phyloP scores from a whole-genome alignment of 2,113 vertebrate species.

The Notothenia coriiceps region DNA sequence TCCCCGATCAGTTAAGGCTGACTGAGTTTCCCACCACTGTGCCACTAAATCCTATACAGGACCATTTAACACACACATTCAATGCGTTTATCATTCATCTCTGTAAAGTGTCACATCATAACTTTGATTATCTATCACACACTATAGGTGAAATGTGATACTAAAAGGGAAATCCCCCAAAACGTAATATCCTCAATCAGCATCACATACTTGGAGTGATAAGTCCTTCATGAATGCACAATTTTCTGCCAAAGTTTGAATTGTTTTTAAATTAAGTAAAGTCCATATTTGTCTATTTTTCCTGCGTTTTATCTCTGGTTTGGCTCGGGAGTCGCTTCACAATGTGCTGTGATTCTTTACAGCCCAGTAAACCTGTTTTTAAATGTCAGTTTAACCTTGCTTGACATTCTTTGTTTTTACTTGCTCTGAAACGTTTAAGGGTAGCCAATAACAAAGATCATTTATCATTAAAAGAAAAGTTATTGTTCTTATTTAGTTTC shows the following conservation, averaged over 20 bases:
- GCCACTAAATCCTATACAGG: conserved; percentile 19
- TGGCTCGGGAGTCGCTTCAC: background rate
- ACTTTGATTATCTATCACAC: background rate
- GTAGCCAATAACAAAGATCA: background rate
- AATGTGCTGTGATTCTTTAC: conserved; percentile 38
- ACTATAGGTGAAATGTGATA: background rate
- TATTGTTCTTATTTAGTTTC: background rate
- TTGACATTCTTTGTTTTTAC: conserved; percentile 17
- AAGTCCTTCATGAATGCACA: no score
- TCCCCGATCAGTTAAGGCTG: conserved; percentile 46
- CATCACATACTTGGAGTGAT: no score
- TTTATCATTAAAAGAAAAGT: background rate
- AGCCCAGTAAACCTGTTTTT: conserved; percentile 47
- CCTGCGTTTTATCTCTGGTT: no score
- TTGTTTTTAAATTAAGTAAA: no score
- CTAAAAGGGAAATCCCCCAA: background rate
- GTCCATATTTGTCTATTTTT: no score
- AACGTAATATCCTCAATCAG: background rate
- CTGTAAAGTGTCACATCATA: no score
- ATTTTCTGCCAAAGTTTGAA: background rate
- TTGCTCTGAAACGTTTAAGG: conserved; percentile 32
- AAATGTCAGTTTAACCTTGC: conserved; percentile 30
- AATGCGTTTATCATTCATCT: conserved; percentile 1
- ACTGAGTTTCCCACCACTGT: conserved; percentile 73
- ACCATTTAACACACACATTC: conserved; percentile 30